Evolutionary conservation across 2,797 vertebrate genomes (phyloP), one percentile per base, ranked within the genome.

Genomic region (Basileuterus tristriatus): DNA sequence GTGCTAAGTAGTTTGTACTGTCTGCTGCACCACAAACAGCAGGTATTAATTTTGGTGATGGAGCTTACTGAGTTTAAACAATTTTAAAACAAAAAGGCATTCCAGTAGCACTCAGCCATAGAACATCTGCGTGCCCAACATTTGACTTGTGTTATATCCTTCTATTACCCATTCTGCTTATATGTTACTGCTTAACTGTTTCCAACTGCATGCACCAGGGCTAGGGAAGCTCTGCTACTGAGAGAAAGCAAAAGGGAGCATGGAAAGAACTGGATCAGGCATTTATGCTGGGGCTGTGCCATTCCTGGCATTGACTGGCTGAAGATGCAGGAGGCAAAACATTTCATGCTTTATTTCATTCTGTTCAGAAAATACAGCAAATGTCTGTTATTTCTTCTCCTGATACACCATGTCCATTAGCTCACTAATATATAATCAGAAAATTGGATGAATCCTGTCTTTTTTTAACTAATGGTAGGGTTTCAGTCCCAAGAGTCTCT

Each of bases 1-100:
- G 15, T 64, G 79, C 68, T 71, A 58, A 90, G 79, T 53, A 55
- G 37, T 6, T 72, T 74, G 41, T 59, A 49, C 50, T 85, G 56
- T 64, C 78, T 77, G 71, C 53, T 84, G 17, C 49, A 60, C 56
- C 70, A 83, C 81, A 70, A 87, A 67, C 74, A 89, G 75, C 75
- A 70, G 87, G 71, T 95, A 77, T 74, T 95, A 74, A 93, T 91
- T 94, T 87, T 87, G 30, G 24, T 83, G 87, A 37, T 87, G 84
- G 80, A 84, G 52, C 49, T 78, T 21, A 43, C n/a, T 32, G 70
- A 77, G 78, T 89, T 96, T 92, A 94, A 95, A 83, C 56, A 70
- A 56, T 84, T 88, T 64, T 80, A 50, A 94, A 95, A 70, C 53
- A 62, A 63, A 84, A 76, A 89, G 44, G 23, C 58, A 59, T 93